Conservation (phyloP, 2,888 invertebrate species). For the Chymomyza procnemis region DNA sequence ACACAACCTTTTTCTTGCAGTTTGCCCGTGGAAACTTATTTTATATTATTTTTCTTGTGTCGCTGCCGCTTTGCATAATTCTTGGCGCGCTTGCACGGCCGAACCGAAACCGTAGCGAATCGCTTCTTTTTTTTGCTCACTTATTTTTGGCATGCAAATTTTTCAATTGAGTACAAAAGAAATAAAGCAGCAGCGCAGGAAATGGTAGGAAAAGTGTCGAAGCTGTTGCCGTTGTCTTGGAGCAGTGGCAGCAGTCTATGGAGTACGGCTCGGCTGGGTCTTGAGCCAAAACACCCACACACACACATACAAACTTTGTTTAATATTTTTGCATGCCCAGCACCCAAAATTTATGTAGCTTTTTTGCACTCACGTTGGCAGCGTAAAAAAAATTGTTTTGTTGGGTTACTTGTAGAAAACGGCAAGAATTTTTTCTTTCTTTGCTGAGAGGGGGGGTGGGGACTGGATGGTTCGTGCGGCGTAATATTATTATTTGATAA, state of each 20-base stretch:
- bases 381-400: conserved; percentile 34
- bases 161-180: conserved; percentile 65
- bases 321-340: conserved; percentile 64
- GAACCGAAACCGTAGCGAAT: not conserved
- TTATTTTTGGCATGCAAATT: conserved; percentile 65
- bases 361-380: conserved; percentile 48
- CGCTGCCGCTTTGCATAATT: conserved; percentile 58
- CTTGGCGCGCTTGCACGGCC: conserved; percentile 24
- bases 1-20: conserved; percentile 44
- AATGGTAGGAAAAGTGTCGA: conserved; percentile 63
- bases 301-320: conserved; percentile 51
- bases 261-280: no score
- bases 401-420: not conserved
- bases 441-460: no score
- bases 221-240: conserved; percentile 48
- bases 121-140: conserved; percentile 24
- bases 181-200: conserved; percentile 61
- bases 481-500: conserved; percentile 77
- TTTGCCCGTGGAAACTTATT: conserved; percentile 43
- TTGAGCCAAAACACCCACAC: no score
- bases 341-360: conserved; percentile 37
- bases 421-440: conserved; percentile 35
- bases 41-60: conserved; percentile 45
- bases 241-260: not conserved
- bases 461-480: conserved; percentile 66